Evolutionary conservation across 2,113 vertebrate species (phyloP), one percentile per base, ranked within the genome.

Genomic region (Oncorhynchus gorbuscha): DNA sequence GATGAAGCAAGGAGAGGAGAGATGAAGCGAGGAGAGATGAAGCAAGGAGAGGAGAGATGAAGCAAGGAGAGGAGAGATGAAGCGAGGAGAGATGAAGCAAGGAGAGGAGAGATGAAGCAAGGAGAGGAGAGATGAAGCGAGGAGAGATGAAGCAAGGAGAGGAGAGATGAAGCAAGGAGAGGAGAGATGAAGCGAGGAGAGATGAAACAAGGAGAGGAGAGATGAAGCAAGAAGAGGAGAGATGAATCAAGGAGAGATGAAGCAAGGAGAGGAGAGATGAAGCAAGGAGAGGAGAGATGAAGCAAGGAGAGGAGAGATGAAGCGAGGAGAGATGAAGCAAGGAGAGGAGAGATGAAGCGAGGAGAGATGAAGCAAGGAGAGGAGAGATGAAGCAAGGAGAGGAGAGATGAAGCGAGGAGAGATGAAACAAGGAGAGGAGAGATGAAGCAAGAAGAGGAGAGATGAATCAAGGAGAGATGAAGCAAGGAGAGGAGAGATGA

Each of bases 11-110:
- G 6, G 35, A 39, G 39, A 39, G 8, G 39, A 39, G 39, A 39
- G 8, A 2, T 45, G 9, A 45, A 45, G 9, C 8, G 2, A 39
- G 35, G 35, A 35, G 35, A 35, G 32, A 1, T 35, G 32, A 35
- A 35, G 32, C 32, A 35, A 35, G 6, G 35, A 39, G 39, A 39
- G 8, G 24, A 24, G 24, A n/a, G n/a, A 2, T 45, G 9, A 45
- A 45, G 9, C 8, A 22, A 35, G 20, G 16, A 22, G 62, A 35
- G 20, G 16, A 12, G 32, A 22, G 87, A 5, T 32, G 30, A 32
- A 32, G 32, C 85, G 20, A 87, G 86, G 86, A 39, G 32, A 32
- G 32, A 5, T 32, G 32, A 32, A 32, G 30, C 30, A 0, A 32
- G 30, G 30, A 12, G 22, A 64, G 22, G 3, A 24, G 32, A 35